phyloP scores from a whole-genome alignment of 2,797 vertebrate genomes.

The Pagetopsis macropterus region DNA sequence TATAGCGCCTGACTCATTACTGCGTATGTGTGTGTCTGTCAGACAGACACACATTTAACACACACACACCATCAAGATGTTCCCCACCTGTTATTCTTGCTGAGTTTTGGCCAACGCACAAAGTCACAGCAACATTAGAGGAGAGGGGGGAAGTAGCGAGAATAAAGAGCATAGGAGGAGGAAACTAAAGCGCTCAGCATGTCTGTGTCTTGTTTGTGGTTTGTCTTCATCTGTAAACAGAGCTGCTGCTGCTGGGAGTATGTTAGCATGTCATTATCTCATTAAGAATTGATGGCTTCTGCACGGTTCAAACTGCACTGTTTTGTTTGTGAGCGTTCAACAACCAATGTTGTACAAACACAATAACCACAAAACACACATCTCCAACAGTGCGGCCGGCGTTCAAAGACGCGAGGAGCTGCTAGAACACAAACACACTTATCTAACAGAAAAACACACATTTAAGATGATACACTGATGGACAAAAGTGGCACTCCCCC shows the following conservation, averaged over 20 bases:
- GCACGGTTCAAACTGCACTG: conserved; percentile 72
- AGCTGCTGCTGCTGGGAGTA: conserved; percentile 71
- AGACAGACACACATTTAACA: conserved; percentile 29
- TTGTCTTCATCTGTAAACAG: conserved; percentile 79
- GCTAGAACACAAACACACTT: neutral
- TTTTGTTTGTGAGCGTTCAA: conserved; percentile 70
- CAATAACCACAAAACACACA: conserved; percentile 66
- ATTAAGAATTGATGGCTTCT: conserved; percentile 82
- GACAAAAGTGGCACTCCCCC: conserved; percentile 29
- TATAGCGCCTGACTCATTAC: conserved; percentile 73
- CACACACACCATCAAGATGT: conserved; percentile 71
- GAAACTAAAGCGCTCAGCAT: conserved; percentile 36
- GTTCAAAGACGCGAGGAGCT: neutral
- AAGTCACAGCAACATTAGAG: conserved; percentile 32
- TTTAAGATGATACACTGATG: conserved; percentile 22
- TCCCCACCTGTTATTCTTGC: conserved; percentile 78
- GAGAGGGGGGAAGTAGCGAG: neutral
- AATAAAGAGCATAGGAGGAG: conserved; percentile 7
- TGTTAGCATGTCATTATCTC: conserved; percentile 80
- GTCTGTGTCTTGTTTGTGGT: conserved; percentile 80
- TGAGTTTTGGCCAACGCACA: conserved; percentile 61
- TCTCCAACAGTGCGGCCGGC: conserved; percentile 30
- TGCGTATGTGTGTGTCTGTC: conserved; percentile 51
- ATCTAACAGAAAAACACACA: conserved; percentile 16
- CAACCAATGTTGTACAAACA: conserved; percentile 70